Base-by-base conservation (phyloP, 1,140 invertebrate species). In the Drosophila oshimai region DNA sequence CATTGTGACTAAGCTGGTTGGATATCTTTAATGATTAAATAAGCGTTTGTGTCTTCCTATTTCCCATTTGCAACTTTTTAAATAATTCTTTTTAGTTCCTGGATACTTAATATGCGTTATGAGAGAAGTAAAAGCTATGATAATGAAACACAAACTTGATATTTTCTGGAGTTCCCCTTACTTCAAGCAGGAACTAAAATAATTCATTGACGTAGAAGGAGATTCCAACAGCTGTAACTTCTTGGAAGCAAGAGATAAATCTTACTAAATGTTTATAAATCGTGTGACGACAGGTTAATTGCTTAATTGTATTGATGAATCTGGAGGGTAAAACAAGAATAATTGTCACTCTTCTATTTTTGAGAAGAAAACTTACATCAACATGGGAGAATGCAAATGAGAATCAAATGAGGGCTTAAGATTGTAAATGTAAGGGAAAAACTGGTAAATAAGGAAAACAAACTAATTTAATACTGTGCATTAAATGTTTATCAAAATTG, bases 241-340 rank as follows among this genome's bases (percentile, higher is more conserved):
- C 61, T 39, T 64, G 42, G 58, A 65, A 62, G 22, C 6, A 4
- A 26, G 12, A 60, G 28, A 62, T 62, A 62, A 62, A 65, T 50
- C 42, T 65, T 31, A 20, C 42, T 4, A 53, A 26, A 12, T 17
- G 15, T 37, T 22, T 44, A 44, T 70, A 54, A 80, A 70, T 80
- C 62, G 47, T 18, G 26, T 49, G 41, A 15, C 28, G 70, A 70
- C 76, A 64, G 41, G n/a, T 45, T 70, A 70, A 79, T 74, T 80
- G 70, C 26, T 26, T 62, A 65, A 65, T 64, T 37, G 44, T 24
- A 39, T 36, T 53, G 20, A 57, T 53, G 4, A 24, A 53, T 34
- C n/a, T 34, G 46, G 6, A 37, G 26, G n/a, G 9, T 33, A 37
- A 17, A 15, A 12, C 7, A 37, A n/a, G 15, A 26, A 26, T 37